These are phyloP conservation scores for Tadarida brasiliensis DNA, from an alignment of 2,797 vertebrate species.

Conservation along the genomic window DNA sequence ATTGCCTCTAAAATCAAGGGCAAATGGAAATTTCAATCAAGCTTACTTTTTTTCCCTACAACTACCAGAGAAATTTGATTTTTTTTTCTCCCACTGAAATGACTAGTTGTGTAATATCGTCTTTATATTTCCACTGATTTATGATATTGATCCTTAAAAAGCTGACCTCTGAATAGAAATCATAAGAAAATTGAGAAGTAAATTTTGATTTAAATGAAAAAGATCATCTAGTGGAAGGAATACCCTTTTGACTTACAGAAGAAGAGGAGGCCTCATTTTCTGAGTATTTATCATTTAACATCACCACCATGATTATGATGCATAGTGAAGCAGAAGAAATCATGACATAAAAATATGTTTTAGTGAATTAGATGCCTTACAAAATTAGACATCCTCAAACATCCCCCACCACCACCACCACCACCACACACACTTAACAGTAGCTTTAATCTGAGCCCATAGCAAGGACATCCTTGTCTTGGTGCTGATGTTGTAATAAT, in stretches of 20 bases:
- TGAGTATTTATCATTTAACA: not conserved
- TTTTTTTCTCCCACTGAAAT: not conserved
- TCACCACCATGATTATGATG: not conserved
- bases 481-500: constrained; percentile 13
- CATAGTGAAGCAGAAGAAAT: not conserved
- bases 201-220: constrained; percentile 53
- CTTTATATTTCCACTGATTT: constrained; percentile 25
- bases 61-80: constrained; percentile 13
- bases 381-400: constrained; percentile 1
- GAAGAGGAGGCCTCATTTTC: not conserved
- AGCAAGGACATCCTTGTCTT: not conserved
- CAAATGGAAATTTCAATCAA: constrained; percentile 20
- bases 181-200: constrained; percentile 34
- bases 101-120: not conserved
- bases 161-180: not conserved
- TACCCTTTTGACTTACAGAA: constrained; percentile 1
- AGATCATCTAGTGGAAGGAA: constrained; percentile 26
- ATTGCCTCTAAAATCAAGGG: constrained; percentile 34
- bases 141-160: not conserved
- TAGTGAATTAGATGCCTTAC: constrained; percentile 13
- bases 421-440: not conserved
- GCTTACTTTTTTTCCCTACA: not conserved
- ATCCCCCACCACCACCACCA: not conserved
- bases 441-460: not conserved
- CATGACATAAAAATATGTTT: not conserved